Percentiles rank a stretch among this genome's conserved stretches.
These are phyloP conservation scores for Melanostigma gelatinosum DNA, from an alignment of 2,113 vertebrate species.

Conservation along the genomic window DNA sequence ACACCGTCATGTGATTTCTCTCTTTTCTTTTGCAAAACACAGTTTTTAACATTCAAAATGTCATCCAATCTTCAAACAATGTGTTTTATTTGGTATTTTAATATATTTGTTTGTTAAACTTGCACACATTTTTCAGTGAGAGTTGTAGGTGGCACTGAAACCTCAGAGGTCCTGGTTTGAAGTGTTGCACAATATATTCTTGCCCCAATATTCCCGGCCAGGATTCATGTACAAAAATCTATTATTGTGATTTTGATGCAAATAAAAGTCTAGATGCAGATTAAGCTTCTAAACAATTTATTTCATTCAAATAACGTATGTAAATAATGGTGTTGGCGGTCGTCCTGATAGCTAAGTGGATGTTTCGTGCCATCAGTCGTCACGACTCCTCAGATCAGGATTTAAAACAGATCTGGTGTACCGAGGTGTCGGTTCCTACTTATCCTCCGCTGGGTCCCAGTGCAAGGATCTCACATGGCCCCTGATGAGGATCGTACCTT, in stretches of 20 bases:
- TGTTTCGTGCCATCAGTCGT: neutral
- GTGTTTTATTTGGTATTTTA: neutral
- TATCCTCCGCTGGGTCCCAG: neutral
- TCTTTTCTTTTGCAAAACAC: no score
- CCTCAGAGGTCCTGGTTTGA: neutral
- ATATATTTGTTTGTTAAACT: neutral
- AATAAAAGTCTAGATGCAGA: neutral
- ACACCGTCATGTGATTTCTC: no score
- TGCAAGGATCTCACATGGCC: neutral
- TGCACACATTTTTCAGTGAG: neutral
- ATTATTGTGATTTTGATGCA: neutral
- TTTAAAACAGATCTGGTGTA: neutral
- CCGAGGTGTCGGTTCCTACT: neutral
- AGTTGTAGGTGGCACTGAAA: neutral
- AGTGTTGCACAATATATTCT: no score
- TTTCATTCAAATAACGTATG: neutral
- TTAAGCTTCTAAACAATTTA: neutral
- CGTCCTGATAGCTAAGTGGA: neutral
- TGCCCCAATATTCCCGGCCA: neutral
- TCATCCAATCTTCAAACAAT: neutral
- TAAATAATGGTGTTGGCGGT: neutral
- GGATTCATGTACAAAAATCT: neutral
- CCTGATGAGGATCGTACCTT: constrained; percentile 64
- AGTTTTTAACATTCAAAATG: neutral
- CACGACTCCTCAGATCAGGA: neutral